Percentiles rank a stretch among this genome's conserved stretches.
Conservation (phyloP, 2,113 vertebrate species). For the Neolamprologus toae region DNA sequence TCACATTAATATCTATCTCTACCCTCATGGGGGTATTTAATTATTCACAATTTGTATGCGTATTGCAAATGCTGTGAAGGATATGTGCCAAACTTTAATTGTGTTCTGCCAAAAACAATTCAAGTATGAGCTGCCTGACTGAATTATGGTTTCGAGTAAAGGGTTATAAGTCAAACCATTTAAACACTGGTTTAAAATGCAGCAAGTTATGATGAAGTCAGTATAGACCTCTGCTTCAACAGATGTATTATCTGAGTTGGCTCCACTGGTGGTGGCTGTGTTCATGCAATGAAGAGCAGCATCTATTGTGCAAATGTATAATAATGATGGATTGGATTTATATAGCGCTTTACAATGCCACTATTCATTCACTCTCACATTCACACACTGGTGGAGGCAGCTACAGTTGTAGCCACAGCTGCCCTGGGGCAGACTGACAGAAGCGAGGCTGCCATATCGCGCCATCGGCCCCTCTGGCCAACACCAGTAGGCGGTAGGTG, state of each 20-base stretch:
- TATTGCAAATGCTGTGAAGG: not conserved
- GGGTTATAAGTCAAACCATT: not conserved
- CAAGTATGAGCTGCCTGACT: not conserved
- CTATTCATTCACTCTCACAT: too few relatives aligned
- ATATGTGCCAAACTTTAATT: not conserved
- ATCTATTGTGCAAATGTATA: not conserved
- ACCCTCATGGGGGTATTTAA: not conserved
- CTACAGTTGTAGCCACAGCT: too few relatives aligned
- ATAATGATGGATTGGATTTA: too few relatives aligned
- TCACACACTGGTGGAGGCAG: too few relatives aligned
- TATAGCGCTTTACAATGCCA: too few relatives aligned
- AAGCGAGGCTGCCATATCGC: too few relatives aligned
- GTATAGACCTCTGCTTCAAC: not conserved
- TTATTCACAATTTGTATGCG: not conserved
- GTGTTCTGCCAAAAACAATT: not conserved
- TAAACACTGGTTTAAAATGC: not conserved
- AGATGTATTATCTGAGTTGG: not conserved
- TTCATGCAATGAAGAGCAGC: not conserved
- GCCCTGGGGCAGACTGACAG: too few relatives aligned
- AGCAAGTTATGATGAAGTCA: not conserved
- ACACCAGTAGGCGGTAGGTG: too few relatives aligned
- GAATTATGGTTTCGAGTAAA: not conserved
- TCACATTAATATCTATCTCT: not conserved
- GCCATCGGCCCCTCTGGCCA: too few relatives aligned
- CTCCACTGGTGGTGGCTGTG: not conserved